A percentile compares a stretch with the other conserved stretches of the same genome.
Evolutionary conservation across 2,797 vertebrate genomes (phyloP).

Genomic region (Australoheros facetus): DNA sequence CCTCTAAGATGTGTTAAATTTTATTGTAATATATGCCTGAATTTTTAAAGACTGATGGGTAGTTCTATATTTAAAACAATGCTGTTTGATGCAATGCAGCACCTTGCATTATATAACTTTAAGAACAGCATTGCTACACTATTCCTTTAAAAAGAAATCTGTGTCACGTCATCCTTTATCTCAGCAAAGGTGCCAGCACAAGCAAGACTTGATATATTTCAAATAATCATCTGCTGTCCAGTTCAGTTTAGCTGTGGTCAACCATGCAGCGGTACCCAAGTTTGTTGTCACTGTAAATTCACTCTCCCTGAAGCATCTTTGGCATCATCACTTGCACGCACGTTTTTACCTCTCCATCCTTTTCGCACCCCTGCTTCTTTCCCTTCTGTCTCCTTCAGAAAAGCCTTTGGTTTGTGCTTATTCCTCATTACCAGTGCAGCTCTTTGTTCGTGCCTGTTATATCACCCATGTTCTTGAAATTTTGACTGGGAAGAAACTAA

Average conservation of each 20-base stretch:
- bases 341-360: conserved; percentile 35
- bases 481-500: conserved; percentile 58
- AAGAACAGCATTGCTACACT: conserved; percentile 46
- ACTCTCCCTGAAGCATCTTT: conserved; percentile 50
- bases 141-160: conserved; percentile 8
- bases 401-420: conserved; percentile 21
- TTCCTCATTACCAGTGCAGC: conserved; percentile 18
- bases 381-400: conserved; percentile 23
- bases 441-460: conserved; percentile 39
- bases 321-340: conserved; percentile 34
- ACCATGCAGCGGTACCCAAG: conserved; percentile 49
- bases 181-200: conserved; percentile 49
- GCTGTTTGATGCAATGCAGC: conserved; percentile 70
- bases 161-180: conserved; percentile 57
- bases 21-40: background rate
- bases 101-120: conserved; percentile 68
- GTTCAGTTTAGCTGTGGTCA: conserved; percentile 50
- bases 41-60: conserved; percentile 4
- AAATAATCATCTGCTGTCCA: conserved; percentile 60
- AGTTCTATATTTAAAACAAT: conserved; percentile 23
- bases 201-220: conserved; percentile 60
- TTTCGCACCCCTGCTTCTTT: conserved; percentile 34
- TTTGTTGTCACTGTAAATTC: conserved; percentile 72
- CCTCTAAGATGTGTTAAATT: background rate
- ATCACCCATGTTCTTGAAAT: conserved; percentile 49